Evolutionary conservation across 2,888 invertebrate species (phyloP), one percentile per base, ranked within the genome.

Genomic region (Vanessa cardui): DNA sequence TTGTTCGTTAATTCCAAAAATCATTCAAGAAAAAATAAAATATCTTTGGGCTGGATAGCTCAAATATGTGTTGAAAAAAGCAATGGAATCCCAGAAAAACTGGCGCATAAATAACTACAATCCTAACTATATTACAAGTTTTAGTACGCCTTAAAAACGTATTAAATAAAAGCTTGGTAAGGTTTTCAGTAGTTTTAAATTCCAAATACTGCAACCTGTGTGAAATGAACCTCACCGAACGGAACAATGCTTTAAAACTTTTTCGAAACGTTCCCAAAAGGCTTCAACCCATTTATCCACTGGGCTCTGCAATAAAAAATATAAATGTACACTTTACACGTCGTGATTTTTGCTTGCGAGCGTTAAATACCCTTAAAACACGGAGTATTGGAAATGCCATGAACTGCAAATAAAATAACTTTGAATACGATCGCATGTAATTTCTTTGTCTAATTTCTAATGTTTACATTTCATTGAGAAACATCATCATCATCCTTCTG

Each of bases 271-370:
- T 46, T 46, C 33, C 45, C 50, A 26, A 61, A 66, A 60, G 46
- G 12, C 49, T 61, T 47, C 26, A 54, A 54, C 65, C 65, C 21
- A 56, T 45, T 64, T 46, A 60, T 46, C 56, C 62, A 21, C 52
- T 45, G 44, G 21, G 49, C 54, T 52, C 54, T 16, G 45, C 16
- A 50, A 31, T 45, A 46, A 50, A 59, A 58, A 58, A 58, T 39
- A 64, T 64, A 21, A 62, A 62, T 52, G 52, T 21, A 65, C 62
- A 69, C 47, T 70, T 68, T 65, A 50, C 65, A 70, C 68, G 64
- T 68, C 59, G 62, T 68, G 68, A 68, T 66, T 71, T 68, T 69
- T 68, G 71, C 58, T 66, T 60, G 46, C 46, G 45, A 54, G 52
- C 65, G 45, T 45, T 44, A 54, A 60, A 56, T 56, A 56, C 18